Evolutionary conservation across 2,888 invertebrate genomes (phyloP), one percentile per base, ranked within the genome.

Genomic region (Leptothorax acervorum): DNA sequence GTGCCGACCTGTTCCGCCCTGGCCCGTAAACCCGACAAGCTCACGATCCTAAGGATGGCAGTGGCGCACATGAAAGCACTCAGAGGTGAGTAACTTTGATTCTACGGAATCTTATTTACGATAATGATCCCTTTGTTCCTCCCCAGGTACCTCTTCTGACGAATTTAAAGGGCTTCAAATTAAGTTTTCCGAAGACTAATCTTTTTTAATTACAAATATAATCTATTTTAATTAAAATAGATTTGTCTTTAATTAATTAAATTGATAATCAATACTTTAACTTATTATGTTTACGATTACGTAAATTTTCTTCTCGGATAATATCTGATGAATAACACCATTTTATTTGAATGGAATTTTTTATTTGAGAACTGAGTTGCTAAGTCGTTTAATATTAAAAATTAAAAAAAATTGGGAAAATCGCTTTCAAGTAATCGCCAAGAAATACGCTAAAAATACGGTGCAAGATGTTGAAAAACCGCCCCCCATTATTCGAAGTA

Each of bases 21-120:
- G 91, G 99, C 99, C 82, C 97, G 99, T 91, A 99, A 99, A 95
- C 99, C 99, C 74, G 99, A 99, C 96, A 99, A 99, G 95, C 97
- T 99, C 88, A 99, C 99, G 92, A 99, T 99, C 95, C 96, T 99
- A 87, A 97, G 99, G 93, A 99, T 99, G 99, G 99, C 99, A 70
- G 99, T 99, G 85, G 99, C 99, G 31, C 99, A 99, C 95, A 99
- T 99, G 99, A 99, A 99, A 96, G 98, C 98, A 79, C 96, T 99
- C 85, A 96, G 99, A 96, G 99, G 98, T 98, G 95, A 96, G 95
- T 85, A 45, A 15, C 48, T 45, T 66, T 5, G 15, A 45, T 57
- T n/a, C 5, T 48, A 18, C 31, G n/a, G 18, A 18, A 28, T 75
- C 9, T 48, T 63, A n/a, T 65, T 48, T 57, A 31, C 53, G 28